These are phyloP conservation scores for Cheirogaleus medius DNA, from an alignment of 2,113 vertebrate species.

Conservation along the genomic window DNA sequence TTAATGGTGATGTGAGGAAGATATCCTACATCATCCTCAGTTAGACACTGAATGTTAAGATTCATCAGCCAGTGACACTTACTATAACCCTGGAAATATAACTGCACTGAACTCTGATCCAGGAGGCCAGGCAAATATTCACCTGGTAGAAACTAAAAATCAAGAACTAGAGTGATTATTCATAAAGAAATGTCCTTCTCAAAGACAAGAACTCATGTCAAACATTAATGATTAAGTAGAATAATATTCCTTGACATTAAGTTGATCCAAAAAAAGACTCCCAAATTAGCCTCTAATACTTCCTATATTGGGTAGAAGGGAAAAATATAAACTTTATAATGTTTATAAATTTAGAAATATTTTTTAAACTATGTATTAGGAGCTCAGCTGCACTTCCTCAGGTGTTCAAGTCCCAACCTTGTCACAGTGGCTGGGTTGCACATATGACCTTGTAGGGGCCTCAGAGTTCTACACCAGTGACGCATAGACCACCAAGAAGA, in stretches of 20 bases:
- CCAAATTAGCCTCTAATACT: not conserved
- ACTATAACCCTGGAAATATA: not conserved
- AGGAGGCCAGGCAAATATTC: not conserved
- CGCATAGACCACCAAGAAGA: not conserved
- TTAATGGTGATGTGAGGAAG: not conserved
- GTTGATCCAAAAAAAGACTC: not conserved
- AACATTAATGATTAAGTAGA: not conserved
- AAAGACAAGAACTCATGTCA: not conserved
- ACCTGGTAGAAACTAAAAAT: not conserved
- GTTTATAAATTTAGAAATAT: not conserved
- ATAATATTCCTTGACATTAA: not conserved
- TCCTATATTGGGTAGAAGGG: not conserved
- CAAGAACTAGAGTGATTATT: not conserved
- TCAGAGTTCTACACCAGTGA: not conserved
- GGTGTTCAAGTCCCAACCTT: not conserved
- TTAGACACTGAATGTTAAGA: not conserved
- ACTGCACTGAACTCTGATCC: not conserved
- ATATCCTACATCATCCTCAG: not conserved
- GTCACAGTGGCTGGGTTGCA: not conserved
- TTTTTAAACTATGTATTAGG: not conserved
- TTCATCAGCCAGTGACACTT: not conserved
- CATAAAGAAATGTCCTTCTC: not conserved
- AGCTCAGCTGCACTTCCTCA: not conserved
- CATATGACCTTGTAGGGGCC: not conserved
- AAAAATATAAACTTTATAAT: not conserved